Evolutionary conservation across 2,113 vertebrate species (phyloP), one percentile per base, ranked within the genome.

Genomic region (Zingel zingel): DNA sequence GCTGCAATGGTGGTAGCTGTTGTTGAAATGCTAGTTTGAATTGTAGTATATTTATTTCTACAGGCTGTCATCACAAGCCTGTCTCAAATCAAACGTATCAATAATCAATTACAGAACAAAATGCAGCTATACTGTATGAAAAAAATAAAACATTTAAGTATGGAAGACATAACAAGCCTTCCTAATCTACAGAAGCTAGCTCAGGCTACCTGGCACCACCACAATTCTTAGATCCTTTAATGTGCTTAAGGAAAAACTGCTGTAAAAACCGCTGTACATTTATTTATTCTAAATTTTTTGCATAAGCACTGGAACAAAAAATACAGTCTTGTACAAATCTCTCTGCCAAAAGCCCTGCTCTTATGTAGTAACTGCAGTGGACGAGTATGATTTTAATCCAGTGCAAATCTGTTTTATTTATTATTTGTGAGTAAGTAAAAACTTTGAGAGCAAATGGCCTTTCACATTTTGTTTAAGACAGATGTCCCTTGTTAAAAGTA

Each of bases 241-340:
- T 70, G 74, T 85, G 84, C 86, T 85, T 76, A 59, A 83, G 79
- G 79, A 74, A 88, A 82, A 85, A 30, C 57, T 70, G 69, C 83
- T 62, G 61, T 61, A 59, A 83, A 90, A 88, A 73, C 53, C 30
- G 43, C 83, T 71, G 36, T 68, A 68, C 63, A 88, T 90, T 86
- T 86, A 88, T 89, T 89, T 89, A 83, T 89, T 68, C 79, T 82
- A 76, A 70, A 86, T 90, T 67, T 56, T 73, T 79, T 39, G 8
- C 78, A 86, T 71, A 57, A 69, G 69, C n/a, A 25, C 79, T 74
- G 85, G 68, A 86, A 86, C 61, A 81, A 85, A 81, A 80, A 77
- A 62, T 51, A 62, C 65, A 75, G 75, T 81, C 78, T 81, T 53
- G 58, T 64, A 25, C 27, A 50, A 81, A 59, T 10, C 23, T 57